phyloP scores from a whole-genome alignment of 1,140 invertebrate genomes.

The Drosophila saltans region DNA sequence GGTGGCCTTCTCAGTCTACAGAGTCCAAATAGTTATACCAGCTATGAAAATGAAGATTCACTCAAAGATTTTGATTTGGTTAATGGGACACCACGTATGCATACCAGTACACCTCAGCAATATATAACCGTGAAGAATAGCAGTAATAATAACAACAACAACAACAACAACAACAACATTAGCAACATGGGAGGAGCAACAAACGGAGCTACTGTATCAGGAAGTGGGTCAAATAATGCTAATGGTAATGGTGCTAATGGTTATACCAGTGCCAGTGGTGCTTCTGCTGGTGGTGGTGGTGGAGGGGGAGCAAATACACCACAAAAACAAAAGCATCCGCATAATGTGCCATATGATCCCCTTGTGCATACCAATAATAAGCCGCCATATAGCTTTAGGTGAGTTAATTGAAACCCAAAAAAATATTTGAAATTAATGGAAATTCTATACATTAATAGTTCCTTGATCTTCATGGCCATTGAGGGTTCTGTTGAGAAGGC shows the following conservation, averaged over 20 bases:
- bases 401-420: background rate
- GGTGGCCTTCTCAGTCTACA: constrained; percentile 46
- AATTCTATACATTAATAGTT: constrained; percentile 85
- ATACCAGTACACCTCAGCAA: constrained; percentile 72
- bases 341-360: constrained; percentile 90
- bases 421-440: no score
- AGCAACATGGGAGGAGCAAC: background rate
- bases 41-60: constrained; percentile 80
- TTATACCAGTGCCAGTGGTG: background rate
- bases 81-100: constrained; percentile 41
- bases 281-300: constrained; percentile 2
- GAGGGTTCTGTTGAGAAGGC: constrained; percentile 95
- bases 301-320: constrained; percentile 48
- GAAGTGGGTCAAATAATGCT: background rate
- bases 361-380: constrained; percentile 93
- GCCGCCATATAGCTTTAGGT: constrained; percentile 92
- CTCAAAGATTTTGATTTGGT: constrained; percentile 78
- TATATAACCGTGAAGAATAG: constrained; percentile 47
- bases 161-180: background rate
- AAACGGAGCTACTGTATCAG: background rate
- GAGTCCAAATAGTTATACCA: constrained; percentile 75
- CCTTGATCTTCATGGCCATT: constrained; percentile 98
- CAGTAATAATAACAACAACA: constrained; percentile 22
- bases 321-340: constrained; percentile 87
- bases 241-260: background rate